Conservation (phyloP, 1,140 invertebrate genomes). For the Drosophila bipectinata region DNA sequence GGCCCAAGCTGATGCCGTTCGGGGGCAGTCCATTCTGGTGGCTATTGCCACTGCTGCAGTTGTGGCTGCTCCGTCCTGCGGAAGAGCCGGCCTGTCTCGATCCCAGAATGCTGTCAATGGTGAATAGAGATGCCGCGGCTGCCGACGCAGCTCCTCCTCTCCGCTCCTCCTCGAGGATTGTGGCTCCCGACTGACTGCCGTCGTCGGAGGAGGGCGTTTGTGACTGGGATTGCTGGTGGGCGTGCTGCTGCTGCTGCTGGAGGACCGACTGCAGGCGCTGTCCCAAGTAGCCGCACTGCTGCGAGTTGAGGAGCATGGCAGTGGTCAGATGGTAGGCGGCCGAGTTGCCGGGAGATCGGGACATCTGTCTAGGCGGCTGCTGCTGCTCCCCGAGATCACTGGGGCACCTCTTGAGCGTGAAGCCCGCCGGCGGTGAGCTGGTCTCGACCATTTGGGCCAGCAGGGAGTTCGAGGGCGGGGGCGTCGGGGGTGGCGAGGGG, state of each 20-base stretch:
- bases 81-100: conserved; percentile 48
- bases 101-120: conserved; percentile 91
- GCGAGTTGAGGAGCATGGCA: conserved; percentile 82
- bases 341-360: conserved; percentile 58
- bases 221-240: conserved; percentile 64
- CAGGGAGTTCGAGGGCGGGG: conserved; percentile 42
- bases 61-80: conserved; percentile 24
- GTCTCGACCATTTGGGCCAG: conserved; percentile 75
- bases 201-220: conserved; percentile 79
- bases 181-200: conserved; percentile 75
- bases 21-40: conserved; percentile 43
- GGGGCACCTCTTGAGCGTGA: conserved; percentile 71
- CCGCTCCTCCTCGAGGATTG: conserved; percentile 78
- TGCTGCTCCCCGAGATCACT: conserved; percentile 65
- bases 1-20: conserved; percentile 38
- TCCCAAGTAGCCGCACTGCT: conserved; percentile 80
- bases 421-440: conserved; percentile 68
- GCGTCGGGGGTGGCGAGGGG: conserved; percentile 74
- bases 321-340: conserved; percentile 78
- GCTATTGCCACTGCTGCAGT: conserved; percentile 18
- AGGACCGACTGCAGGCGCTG: conserved; percentile 78
- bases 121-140: conserved; percentile 88
- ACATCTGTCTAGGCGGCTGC: conserved; percentile 58
- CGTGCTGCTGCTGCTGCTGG: conserved; percentile 66
- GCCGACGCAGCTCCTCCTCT: conserved; percentile 84